A percentile compares a stretch with the other conserved stretches of the same genome.
Evolutionary conservation across 2,797 vertebrate genomes (phyloP).

Genomic region (Botia almorhae): DNA sequence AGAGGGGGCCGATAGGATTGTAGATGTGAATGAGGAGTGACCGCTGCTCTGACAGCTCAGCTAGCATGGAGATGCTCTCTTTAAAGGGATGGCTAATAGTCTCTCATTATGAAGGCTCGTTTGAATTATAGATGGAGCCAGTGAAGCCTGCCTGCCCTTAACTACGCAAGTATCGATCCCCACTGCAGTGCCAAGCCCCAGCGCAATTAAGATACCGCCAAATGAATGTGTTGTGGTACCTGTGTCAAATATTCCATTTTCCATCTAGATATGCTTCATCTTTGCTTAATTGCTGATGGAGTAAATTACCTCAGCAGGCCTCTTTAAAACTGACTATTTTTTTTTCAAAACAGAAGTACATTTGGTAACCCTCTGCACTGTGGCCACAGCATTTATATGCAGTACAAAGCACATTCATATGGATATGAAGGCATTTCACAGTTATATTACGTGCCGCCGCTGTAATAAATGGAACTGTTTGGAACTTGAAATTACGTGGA

Average conservation of each 20-base stretch:
- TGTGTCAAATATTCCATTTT: constrained; percentile 53
- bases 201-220: constrained; percentile 50
- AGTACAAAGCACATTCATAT: too few relatives aligned
- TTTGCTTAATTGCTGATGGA: constrained; percentile 28
- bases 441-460: too few relatives aligned
- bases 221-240: constrained; percentile 53
- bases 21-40: constrained; percentile 39
- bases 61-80: constrained; percentile 43
- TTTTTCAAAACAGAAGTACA: neutral
- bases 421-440: too few relatives aligned
- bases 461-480: too few relatives aligned
- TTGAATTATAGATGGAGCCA: constrained; percentile 63
- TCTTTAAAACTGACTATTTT: constrained; percentile 27
- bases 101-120: constrained; percentile 54
- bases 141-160: constrained; percentile 50
- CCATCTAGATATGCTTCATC: constrained; percentile 32
- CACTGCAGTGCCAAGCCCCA: constrained; percentile 22
- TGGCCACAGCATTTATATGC: neutral
- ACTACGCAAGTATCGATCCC: constrained; percentile 60
- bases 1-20: neutral
- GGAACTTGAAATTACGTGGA: too few relatives aligned
- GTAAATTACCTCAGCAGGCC: constrained; percentile 25
- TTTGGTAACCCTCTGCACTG: neutral
- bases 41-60: constrained; percentile 37
- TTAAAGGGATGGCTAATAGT: constrained; percentile 47